Evolutionary conservation across 2,888 invertebrate genomes (phyloP), one percentile per base, ranked within the genome.

Genomic region (Bugula neritina): DNA sequence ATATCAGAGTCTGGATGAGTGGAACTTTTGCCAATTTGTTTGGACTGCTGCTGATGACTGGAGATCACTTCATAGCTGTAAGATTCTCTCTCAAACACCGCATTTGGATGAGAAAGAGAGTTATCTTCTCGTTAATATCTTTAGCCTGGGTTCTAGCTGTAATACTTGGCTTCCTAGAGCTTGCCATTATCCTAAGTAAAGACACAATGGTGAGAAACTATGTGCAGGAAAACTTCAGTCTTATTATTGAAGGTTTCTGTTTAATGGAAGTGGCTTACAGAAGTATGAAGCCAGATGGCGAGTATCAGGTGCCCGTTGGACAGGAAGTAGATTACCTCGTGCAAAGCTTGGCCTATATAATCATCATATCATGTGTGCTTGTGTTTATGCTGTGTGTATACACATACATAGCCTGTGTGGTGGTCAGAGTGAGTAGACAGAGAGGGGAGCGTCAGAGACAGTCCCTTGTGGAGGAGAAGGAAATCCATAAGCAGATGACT

Each of bases 101-200:
- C 13, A 27, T 63, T 3, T 27, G 21, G 29, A 63, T 63, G 63
- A 63, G 63, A 63, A 63, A 34, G 17, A 63, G 63, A 63, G 63
- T 63, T 10, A 27, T 63, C 29, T 63, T 63, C 31, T 63, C 63
- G 10, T 63, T 25, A 3, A 27, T 63, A 31, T 2, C 29, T 31
- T 13, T 31, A 17, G 31, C 25, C 31, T 63, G 63, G 63, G 31
- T 34, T 25, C 27, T 31, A 27, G 21, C 63, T 3, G 27, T 27
- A 63, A 3, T 63, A 31, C 34, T 63, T 25, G 63, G 63, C 13
- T 5, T 63, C 10, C 29, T 31, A 27, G 34, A 31, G 10, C n/a
- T 27, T 29, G 3, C 31, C 17, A 27, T 63, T 5, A 63, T 63
- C 3, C 10, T 34, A 13, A 63, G 31, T 34, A 63, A 63, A 63